A percentile compares a stretch with the other conserved stretches of the same genome.
These are phyloP conservation scores for Crocallis elinguaria DNA, from an alignment of 2,888 invertebrate species.

Conservation along the genomic window DNA sequence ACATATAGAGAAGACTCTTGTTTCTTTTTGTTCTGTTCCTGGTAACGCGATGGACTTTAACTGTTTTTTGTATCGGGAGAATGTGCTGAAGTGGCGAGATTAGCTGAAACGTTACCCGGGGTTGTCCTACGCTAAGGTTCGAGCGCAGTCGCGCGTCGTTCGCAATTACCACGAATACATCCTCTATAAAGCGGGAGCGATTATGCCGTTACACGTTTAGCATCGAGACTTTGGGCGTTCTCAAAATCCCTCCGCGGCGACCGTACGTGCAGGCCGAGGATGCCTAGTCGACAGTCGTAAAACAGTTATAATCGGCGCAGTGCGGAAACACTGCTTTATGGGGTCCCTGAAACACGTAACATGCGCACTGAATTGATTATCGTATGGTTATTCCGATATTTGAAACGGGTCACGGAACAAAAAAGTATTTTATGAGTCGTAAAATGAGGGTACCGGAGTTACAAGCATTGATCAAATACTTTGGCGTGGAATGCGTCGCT, in stretches of 20 bases:
- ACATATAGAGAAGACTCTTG: slow-evolving; percentile 26
- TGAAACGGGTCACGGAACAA: slow-evolving; percentile 66
- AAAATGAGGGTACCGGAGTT: slow-evolving; percentile 54
- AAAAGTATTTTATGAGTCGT: slow-evolving; percentile 66
- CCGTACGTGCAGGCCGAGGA: slow-evolving; percentile 62
- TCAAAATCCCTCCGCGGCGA: slow-evolving; percentile 56
- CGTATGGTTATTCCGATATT: slow-evolving; percentile 70
- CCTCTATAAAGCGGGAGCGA: slow-evolving; percentile 62
- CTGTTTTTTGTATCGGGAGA: slow-evolving; percentile 39
- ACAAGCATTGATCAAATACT: slow-evolving; percentile 63
- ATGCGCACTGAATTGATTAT: slow-evolving; percentile 74
- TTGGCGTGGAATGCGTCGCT: slow-evolving; percentile 43
- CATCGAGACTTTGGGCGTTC: slow-evolving; percentile 63
- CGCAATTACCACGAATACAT: slow-evolving; percentile 70
- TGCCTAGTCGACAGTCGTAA: slow-evolving; percentile 70
- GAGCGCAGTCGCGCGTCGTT: slow-evolving; percentile 46
- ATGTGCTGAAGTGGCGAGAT: slow-evolving; percentile 52
- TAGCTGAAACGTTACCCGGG: slow-evolving; percentile 52
- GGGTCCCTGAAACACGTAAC: slow-evolving; percentile 74
- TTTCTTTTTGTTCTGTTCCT: slow-evolving; percentile 18
- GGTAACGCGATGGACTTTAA: slow-evolving; percentile 3
- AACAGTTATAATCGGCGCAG: slow-evolving; percentile 76
- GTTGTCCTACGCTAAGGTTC: slow-evolving; percentile 43
- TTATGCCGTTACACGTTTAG: slow-evolving; percentile 67
- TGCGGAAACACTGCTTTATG: slow-evolving; percentile 76